Evolutionary conservation across 2,888 invertebrate genomes (phyloP).

Genomic region (Nemotelus nigrinus): DNA sequence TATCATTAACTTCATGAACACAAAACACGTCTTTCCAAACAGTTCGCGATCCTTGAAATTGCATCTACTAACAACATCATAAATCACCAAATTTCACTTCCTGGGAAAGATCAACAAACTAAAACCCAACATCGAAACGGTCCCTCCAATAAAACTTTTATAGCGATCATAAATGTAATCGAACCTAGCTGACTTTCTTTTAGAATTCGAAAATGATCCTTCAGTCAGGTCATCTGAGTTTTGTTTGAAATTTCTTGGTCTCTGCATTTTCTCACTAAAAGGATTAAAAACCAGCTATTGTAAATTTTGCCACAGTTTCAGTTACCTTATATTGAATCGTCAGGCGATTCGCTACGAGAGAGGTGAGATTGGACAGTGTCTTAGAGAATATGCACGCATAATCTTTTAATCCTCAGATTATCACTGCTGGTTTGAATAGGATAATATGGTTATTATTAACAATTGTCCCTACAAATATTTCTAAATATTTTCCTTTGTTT

Average conservation of each 20-base stretch:
- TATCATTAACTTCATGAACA: no score
- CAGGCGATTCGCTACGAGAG: no score
- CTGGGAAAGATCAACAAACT: neutral
- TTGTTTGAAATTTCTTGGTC: neutral
- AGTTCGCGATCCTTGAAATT: neutral
- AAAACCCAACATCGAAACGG: neutral
- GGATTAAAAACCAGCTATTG: no score
- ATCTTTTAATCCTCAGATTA: slow-evolving; percentile 17
- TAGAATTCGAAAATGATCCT: neutral
- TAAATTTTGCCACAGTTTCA: no score
- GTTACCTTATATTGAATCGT: no score
- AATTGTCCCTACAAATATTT: slow-evolving; percentile 32
- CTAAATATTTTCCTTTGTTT: slow-evolving; percentile 38
- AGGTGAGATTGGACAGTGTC: no score
- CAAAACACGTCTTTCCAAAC: neutral
- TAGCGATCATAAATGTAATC: slow-evolving; percentile 21
- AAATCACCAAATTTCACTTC: slow-evolving; percentile 29
- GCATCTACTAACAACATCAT: slow-evolving; percentile 6
- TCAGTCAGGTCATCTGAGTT: neutral
- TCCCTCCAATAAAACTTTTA: slow-evolving; percentile 28
- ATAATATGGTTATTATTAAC: slow-evolving; percentile 6
- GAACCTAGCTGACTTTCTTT: slow-evolving; percentile 25
- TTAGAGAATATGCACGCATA: neutral
- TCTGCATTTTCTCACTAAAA: no score
- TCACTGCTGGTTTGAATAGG: neutral